Percentiles rank a stretch among this genome's conserved stretches.
phyloP scores from a whole-genome alignment of 37 sponge, comb jelly and placozoan species.

The Eunapius fragilis region DNA sequence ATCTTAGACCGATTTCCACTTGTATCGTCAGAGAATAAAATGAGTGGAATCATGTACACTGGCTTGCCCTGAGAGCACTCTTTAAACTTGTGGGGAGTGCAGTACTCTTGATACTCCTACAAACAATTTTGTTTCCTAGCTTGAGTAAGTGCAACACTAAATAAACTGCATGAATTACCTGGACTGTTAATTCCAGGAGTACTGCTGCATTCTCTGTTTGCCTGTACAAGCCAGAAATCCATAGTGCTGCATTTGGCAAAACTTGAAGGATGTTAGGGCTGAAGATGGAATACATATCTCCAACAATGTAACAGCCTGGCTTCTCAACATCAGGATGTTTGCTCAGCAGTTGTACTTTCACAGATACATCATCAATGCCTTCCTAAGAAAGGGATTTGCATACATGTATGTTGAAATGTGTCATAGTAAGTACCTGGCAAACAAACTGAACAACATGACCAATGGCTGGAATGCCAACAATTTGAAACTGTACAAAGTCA shows the following conservation, averaged over 20 bases:
- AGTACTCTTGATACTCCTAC: not conserved
- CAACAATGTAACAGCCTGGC: not conserved
- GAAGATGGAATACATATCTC: not conserved
- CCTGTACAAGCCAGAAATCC: not conserved
- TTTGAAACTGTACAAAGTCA: not conserved
- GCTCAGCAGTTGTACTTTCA: not conserved
- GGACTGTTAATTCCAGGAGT: not conserved
- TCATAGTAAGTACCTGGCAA: not conserved
- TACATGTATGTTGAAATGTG: not conserved
- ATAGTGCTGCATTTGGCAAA: not conserved
- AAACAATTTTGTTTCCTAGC: not conserved
- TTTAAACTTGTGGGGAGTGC: conserved; percentile 4
- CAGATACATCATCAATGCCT: not conserved
- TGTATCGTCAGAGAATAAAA: conserved; percentile 28
- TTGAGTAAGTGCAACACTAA: not conserved
- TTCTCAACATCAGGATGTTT: not conserved
- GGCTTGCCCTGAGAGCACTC: not conserved
- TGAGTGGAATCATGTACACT: conserved; percentile 7
- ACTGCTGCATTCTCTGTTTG: not conserved
- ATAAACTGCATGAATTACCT: not conserved
- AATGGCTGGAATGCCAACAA: not conserved
- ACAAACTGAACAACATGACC: not conserved
- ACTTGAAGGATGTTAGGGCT: not conserved
- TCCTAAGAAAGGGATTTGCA: not conserved
- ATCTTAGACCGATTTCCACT: conserved; percentile 30